phyloP scores from a whole-genome alignment of 2,797 vertebrate species.

The Malacoraja senta region DNA sequence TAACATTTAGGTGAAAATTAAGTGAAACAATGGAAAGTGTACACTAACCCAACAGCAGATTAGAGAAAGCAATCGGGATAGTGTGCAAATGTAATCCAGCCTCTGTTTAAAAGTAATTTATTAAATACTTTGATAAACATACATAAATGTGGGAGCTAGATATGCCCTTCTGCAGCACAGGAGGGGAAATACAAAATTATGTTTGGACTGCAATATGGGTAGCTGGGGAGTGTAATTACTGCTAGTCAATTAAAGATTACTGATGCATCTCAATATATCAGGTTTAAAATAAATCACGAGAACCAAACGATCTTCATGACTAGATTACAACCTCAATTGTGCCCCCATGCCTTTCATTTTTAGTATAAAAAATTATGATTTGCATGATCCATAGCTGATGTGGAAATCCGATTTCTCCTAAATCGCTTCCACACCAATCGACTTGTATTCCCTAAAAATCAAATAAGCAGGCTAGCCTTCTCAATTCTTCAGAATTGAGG shows the following conservation, averaged over 20 bases:
- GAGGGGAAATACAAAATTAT: neutral
- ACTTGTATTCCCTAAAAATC: neutral
- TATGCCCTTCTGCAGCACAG: neutral
- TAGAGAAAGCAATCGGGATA: neutral
- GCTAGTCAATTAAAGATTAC: neutral
- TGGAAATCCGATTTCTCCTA: neutral
- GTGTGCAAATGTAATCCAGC: neutral
- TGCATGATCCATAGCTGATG: neutral
- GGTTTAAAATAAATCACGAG: neutral
- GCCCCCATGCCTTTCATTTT: too few relatives aligned
- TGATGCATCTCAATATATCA: neutral
- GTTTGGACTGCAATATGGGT: neutral
- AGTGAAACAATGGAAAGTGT: neutral
- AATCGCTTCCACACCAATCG: too few relatives aligned
- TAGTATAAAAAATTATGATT: too few relatives aligned
- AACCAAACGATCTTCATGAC: neutral
- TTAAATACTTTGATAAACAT: neutral
- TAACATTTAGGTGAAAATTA: neutral
- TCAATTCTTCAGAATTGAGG: too few relatives aligned
- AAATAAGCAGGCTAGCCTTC: neutral
- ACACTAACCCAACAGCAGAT: neutral
- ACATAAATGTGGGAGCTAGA: neutral
- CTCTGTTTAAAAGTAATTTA: neutral
- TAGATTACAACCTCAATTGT: neutral
- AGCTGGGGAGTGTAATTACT: neutral